Base-by-base conservation (phyloP, 2,888 invertebrate genomes). In the Diadegma fenestrale region DNA sequence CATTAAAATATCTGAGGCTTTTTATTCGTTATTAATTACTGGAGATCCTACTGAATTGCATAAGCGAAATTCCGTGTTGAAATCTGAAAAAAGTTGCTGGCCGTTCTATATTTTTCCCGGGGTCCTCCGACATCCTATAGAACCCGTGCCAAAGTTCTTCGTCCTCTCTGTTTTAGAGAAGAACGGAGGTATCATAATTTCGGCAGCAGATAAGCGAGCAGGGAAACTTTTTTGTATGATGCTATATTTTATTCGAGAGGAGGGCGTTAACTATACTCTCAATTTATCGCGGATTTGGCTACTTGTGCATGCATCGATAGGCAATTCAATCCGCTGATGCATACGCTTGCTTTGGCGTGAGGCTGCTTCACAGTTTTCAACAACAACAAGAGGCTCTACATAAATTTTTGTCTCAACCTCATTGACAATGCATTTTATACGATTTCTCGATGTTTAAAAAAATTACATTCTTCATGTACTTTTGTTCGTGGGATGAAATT, bases 221-320 rank as follows among this genome's bases (percentile, higher is more conserved):
- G 10, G 17, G 8, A 33, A 71, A 71, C 30, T 71, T 30, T 22
- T 33, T 14, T 26, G 4, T 51, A 17, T 66, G 14, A 41, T 71
- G 48, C 51, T 45, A 83, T 41, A 61, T 73, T 79, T 83, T 61
- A 66, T 51, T 83, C 78, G 45, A 4, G 41, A 61, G 12, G 33
- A n/a, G 45, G 66, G 30, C 7, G 63, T 22, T 82, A 54, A 30
- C 66, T 61, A 73, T 61, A 73, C 73, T 79, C 68, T 26, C 61
- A 58, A 82, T 78, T 82, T 68, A 73, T 26, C 58, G 41, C 45
- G 78, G 48, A 79, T 66, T 58, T 73, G 45, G 48, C 78, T 66
- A 66, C 66, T 73, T 17, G 45, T 37, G 26, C 63, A 82, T 77
- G 72, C 73, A 64, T 33, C n/a, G n/a, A 64, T 10, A 14, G 37